Conservation (phyloP, 2,113 vertebrate genomes). For the Mustela lutreola region DNA sequence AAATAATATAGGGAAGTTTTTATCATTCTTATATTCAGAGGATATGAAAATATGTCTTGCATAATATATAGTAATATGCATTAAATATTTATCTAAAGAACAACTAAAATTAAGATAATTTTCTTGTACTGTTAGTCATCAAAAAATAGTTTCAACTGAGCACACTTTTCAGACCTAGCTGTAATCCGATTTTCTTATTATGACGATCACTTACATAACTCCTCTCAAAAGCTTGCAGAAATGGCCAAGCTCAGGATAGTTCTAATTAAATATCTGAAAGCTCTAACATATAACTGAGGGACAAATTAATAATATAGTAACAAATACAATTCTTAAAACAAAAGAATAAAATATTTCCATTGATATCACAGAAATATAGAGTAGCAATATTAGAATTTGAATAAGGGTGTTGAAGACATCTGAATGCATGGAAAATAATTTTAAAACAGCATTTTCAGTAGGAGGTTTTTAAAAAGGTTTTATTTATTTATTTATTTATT, state of each 20-base stretch:
- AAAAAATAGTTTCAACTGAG: not conserved
- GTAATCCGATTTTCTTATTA: not conserved
- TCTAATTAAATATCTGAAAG: not conserved
- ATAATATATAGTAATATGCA: not conserved
- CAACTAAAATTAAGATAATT: not conserved
- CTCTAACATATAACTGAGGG: not conserved
- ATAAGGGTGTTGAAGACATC: not conserved
- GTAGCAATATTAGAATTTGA: not conserved
- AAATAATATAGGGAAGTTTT: constrained; percentile 1
- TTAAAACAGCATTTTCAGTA: not conserved
- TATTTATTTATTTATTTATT: not conserved
- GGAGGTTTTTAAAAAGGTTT: not conserved
- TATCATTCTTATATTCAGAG: not conserved
- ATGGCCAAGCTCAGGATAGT: not conserved
- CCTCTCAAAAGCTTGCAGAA: not conserved
- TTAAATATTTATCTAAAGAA: constrained; percentile 17
- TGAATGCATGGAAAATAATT: not conserved
- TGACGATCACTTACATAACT: not conserved
- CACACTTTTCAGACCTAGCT: not conserved
- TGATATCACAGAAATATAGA: not conserved
- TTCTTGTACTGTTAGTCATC: not conserved
- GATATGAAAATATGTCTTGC: not conserved
- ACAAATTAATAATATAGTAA: not conserved
- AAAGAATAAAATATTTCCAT: not conserved
- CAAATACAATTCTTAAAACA: not conserved